These are phyloP conservation scores for Semicossyphus pulcher DNA, from an alignment of 2,113 vertebrate species.

Conservation along the genomic window DNA sequence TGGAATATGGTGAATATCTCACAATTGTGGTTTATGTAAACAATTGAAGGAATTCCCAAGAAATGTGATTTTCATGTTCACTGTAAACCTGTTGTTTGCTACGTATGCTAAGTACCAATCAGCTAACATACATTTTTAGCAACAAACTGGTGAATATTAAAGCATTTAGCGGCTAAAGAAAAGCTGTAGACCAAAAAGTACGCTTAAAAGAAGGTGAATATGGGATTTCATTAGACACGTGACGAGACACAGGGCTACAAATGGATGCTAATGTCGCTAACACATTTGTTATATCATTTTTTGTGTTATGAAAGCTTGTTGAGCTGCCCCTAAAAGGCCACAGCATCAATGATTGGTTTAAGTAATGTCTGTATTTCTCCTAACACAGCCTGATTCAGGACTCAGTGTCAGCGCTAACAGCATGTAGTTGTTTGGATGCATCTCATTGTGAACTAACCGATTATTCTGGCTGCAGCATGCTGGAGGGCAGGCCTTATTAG, in stretches of 20 bases:
- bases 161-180: not conserved
- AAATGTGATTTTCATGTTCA: no score
- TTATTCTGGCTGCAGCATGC: constrained; percentile 51
- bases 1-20: no score
- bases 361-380: not conserved
- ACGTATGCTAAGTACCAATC: no score
- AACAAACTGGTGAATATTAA: not conserved
- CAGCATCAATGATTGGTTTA: not conserved
- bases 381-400: not conserved
- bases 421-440: constrained; percentile 28
- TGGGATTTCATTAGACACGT: not conserved
- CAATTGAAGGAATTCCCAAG: no score
- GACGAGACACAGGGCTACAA: not conserved
- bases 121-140: not conserved
- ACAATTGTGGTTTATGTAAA: no score
- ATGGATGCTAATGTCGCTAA: not conserved
- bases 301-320: not conserved
- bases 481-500: constrained; percentile 78
- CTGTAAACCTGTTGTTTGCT: not conserved
- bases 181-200: not conserved
- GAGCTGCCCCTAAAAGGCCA: not conserved
- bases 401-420: constrained; percentile 13
- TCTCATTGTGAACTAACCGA: constrained; percentile 41
- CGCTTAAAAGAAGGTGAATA: not conserved
- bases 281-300: not conserved